Conservation (phyloP, 2,797 vertebrate genomes). For the Bryconaethiops microstoma region DNA sequence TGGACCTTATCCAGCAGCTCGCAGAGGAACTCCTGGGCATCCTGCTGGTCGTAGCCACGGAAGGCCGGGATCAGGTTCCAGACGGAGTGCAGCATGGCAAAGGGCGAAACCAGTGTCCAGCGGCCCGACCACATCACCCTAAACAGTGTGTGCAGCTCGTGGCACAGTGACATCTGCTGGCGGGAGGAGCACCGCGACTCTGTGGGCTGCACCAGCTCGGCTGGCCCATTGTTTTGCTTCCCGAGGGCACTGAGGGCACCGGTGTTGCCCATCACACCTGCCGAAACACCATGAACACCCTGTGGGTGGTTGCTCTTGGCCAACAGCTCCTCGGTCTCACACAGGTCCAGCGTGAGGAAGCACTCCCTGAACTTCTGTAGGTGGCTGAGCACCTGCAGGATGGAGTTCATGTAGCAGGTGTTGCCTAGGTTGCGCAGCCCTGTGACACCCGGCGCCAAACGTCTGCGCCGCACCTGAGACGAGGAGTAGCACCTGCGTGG, state of each 20-base stretch:
- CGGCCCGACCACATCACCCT: constrained; percentile 99
- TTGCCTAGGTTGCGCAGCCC: constrained; percentile 97
- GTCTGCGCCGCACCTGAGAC: constrained; percentile 68
- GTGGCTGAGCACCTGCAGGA: constrained; percentile 98
- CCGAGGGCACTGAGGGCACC: constrained; percentile 70
- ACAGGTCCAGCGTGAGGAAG: constrained; percentile 95
- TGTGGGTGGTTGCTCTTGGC: constrained; percentile 84
- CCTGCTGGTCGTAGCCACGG: constrained; percentile 97
- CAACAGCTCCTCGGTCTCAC: constrained; percentile 93
- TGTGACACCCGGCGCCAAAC: constrained; percentile 91
- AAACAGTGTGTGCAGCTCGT: constrained; percentile 97
- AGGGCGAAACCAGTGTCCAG: constrained; percentile 96
- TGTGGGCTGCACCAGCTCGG: constrained; percentile 92
- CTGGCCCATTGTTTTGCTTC: constrained; percentile 75
- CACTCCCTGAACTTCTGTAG: constrained; percentile 99
- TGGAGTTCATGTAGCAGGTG: constrained; percentile 99
- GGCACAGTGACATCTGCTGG: constrained; percentile 97
- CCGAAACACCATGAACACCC: constrained; percentile 71
- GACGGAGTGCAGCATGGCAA: constrained; percentile 98
- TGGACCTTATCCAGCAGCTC: constrained; percentile 97
- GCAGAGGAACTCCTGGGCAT: constrained; percentile 97
- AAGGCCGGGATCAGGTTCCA: constrained; percentile 98
- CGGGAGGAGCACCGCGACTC: constrained; percentile 86
- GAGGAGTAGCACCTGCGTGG: constrained; percentile 82
- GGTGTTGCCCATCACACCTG: constrained; percentile 74